Evolutionary conservation across 2,888 invertebrate genomes (phyloP), one percentile per base, ranked within the genome.

Genomic region (Cabera pusaria): DNA sequence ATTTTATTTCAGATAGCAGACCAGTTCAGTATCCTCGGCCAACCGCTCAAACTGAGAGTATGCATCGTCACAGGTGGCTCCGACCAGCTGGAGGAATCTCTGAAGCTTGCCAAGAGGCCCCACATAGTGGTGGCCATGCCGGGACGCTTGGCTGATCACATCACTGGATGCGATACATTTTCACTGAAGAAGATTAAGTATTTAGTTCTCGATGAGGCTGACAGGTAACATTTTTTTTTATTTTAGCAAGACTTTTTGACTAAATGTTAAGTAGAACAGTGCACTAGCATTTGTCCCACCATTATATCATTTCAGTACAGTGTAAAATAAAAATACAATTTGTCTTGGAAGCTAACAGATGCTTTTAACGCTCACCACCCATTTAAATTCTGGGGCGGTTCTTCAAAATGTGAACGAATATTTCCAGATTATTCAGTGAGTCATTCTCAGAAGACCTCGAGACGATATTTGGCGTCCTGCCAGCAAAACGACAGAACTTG

Each of bases 41-140:
- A 96, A 69, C 94, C 96, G 0, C 93, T 98, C 50, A 94, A 95
- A 48, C 88, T 98, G 5, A 91, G 95, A 59, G 95, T 95, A 24
- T 93, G 93, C 62, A 94, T 98, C 0, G 93, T 99, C 7, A 96
- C 98, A n/a, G 99, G 99, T 4, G 98, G 98, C 4, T 95, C 97
- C 57, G 97, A 97, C 73, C 97, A 97, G 92, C 91, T 98, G 39
- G 90, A 92, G 6, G 98, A 99, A 78, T 96, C 96, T 0, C 87
- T 93, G 59, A 96, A 97, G 59, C 83, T 99, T 8, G 90, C 94
- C 5, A 93, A 92, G 49, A 91, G 93, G 33, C 99, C 99, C 0
- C 99, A 99, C 73, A 93, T 99, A 55, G 96, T 99, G 1, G 95
- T 99, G 0, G 97, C 98, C 0, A 99, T 99, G 73, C 99, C 99